Evolutionary conservation across 2,113 vertebrate genomes (phyloP).

Genomic region (Notiomystis cincta): DNA sequence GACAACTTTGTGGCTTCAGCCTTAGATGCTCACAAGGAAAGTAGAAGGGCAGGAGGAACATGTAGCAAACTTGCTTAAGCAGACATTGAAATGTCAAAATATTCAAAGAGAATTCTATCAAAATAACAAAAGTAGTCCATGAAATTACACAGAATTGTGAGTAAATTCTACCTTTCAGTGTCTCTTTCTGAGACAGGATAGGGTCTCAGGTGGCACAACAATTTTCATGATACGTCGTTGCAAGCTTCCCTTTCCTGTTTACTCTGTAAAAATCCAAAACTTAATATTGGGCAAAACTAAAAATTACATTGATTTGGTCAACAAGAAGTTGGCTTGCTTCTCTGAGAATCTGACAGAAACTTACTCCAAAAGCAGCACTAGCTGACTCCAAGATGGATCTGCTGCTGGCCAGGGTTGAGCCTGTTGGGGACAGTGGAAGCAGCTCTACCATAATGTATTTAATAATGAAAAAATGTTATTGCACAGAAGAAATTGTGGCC

Average conservation of each 20-base stretch:
- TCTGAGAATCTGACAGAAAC: background rate
- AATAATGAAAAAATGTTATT: background rate
- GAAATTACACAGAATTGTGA: background rate
- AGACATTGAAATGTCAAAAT: background rate
- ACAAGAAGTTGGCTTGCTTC: background rate
- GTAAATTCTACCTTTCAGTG: background rate
- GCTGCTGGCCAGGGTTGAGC: background rate
- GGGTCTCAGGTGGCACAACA: rapidly evolving
- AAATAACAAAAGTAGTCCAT: background rate
- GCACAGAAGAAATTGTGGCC: background rate
- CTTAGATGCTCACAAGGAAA: background rate
- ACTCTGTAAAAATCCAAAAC: background rate
- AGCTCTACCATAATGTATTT: no score
- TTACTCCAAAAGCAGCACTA: background rate
- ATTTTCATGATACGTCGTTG: background rate
- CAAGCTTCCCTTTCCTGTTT: background rate
- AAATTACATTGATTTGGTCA: background rate
- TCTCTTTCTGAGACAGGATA: background rate
- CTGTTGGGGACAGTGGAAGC: background rate
- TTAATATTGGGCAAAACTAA: background rate
- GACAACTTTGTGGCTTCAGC: background rate
- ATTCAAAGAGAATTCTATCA: background rate
- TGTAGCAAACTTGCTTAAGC: background rate
- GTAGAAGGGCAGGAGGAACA: background rate
- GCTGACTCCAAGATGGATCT: background rate